A percentile compares a stretch with the other conserved stretches of the same genome.
phyloP scores from a whole-genome alignment of 2,888 invertebrate species.

The Meandrusa payeni region DNA sequence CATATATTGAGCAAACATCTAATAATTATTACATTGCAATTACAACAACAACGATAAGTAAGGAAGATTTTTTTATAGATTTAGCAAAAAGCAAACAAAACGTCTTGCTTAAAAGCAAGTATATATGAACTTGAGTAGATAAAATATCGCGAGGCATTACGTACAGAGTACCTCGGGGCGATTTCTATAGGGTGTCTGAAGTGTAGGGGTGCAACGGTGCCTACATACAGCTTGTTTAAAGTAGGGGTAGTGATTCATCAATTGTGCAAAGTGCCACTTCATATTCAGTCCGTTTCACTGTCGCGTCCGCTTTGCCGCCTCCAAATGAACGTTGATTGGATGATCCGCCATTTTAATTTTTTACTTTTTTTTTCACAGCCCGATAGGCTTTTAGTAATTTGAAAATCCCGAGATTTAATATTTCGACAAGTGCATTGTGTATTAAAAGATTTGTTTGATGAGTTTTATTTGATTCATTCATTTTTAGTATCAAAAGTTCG shows the following conservation, averaged over 20 bases:
- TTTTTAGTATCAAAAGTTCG: conserved; percentile 1
- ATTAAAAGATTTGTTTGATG: conserved; percentile 26
- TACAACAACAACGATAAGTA: too few relatives aligned
- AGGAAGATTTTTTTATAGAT: too few relatives aligned
- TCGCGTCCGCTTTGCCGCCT: conserved; percentile 55
- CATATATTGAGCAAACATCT: too few relatives aligned
- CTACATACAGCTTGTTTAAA: conserved; percentile 29
- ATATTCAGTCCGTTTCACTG: conserved; percentile 62
- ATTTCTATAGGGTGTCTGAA: conserved; percentile 34
- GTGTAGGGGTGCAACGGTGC: conserved; percentile 28
- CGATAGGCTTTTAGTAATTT: conserved; percentile 28
- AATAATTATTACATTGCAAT: too few relatives aligned
- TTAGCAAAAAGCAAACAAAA: conserved; percentile 13
- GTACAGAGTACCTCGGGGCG: conserved; percentile 32
- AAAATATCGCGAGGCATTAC: conserved; percentile 29
- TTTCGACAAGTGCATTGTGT: conserved; percentile 27
- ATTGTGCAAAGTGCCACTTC: conserved; percentile 72
- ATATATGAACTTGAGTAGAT: conserved; percentile 23
- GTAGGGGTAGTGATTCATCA: conserved; percentile 66
- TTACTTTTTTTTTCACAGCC: conserved; percentile 30
- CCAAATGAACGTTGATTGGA: conserved; percentile 53
- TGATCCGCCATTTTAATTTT: conserved; percentile 43
- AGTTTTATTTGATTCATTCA: conserved; percentile 11
- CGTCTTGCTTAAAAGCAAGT: conserved; percentile 18
- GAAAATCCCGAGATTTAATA: conserved; percentile 30